Conservation (phyloP, 2,888 invertebrate genomes). For the Perithous albicinctus region DNA sequence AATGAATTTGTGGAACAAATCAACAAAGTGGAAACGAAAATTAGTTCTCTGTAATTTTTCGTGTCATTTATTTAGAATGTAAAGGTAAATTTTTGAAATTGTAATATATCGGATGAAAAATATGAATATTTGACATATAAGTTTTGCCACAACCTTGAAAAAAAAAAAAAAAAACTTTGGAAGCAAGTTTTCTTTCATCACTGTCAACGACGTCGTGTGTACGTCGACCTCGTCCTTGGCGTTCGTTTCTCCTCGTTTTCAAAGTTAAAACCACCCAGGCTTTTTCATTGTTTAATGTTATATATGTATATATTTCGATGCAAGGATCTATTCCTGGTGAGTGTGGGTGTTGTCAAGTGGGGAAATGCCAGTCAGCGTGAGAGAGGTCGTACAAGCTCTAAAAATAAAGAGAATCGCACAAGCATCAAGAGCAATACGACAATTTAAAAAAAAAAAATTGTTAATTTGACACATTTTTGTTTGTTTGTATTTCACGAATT, state of each 20-base stretch:
- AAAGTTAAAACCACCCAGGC: slow-evolving; percentile 35
- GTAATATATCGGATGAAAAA: no score
- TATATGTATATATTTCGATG: slow-evolving; percentile 16
- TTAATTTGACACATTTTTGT: no score
- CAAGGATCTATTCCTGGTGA: slow-evolving; percentile 34
- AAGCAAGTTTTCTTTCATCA: neutral
- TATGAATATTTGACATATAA: no score
- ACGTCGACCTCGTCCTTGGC: slow-evolving; percentile 27
- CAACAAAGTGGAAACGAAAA: neutral
- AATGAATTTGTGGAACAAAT: no score
- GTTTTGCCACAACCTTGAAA: neutral
- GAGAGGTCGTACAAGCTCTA: slow-evolving; percentile 29
- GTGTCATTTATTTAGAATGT: no score
- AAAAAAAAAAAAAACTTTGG: neutral
- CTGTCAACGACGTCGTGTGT: neutral
- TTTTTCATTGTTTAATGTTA: slow-evolving; percentile 10
- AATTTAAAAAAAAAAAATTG: neutral
- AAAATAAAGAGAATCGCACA: slow-evolving; percentile 26
- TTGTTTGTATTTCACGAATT: no score
- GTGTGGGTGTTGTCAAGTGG: slow-evolving; percentile 27
- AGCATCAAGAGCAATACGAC: neutral
- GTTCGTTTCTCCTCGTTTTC: slow-evolving; percentile 19
- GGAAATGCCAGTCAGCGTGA: neutral
- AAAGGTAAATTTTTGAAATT: neutral
- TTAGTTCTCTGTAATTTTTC: neutral